These are phyloP conservation scores for Hippocampus comes DNA, from an alignment of 2,113 vertebrate species.

Conservation along the genomic window DNA sequence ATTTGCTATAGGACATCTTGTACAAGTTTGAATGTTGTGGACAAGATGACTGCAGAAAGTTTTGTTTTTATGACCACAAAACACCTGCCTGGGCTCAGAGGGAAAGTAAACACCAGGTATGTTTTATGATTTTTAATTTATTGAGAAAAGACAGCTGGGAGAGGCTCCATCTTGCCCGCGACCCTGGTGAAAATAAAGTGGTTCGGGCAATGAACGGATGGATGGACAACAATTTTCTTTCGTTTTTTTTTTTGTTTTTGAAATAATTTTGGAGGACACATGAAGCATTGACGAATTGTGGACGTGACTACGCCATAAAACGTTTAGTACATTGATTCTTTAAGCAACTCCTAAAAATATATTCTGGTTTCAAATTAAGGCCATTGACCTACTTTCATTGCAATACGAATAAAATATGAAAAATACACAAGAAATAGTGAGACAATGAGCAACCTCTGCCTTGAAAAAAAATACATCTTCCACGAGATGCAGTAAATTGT, in stretches of 20 bases:
- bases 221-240: too few species aligned
- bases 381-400: not conserved
- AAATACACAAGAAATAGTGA: not conserved
- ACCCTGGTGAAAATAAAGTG: too few species aligned
- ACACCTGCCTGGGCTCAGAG: too few species aligned
- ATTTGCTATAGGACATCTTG: too few species aligned
- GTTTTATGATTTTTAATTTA: too few species aligned
- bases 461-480: conserved; percentile 43
- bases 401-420: conserved; percentile 19
- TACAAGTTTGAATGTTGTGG: too few species aligned
- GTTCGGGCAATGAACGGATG: too few species aligned
- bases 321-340: not conserved
- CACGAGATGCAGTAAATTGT: conserved; percentile 62
- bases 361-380: not conserved
- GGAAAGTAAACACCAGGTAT: not conserved
- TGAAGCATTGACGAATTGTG: not conserved
- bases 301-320: not conserved
- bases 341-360: not conserved
- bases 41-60: too few species aligned
- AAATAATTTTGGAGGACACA: too few species aligned
- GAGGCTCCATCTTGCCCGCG: too few species aligned
- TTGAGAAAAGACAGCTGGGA: not conserved
- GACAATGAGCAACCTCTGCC: conserved; percentile 46
- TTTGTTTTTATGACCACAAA: too few species aligned
- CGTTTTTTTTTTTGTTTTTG: too few species aligned